phyloP scores from a whole-genome alignment of 2,888 invertebrate species.

The Tubulanus polymorphus region DNA sequence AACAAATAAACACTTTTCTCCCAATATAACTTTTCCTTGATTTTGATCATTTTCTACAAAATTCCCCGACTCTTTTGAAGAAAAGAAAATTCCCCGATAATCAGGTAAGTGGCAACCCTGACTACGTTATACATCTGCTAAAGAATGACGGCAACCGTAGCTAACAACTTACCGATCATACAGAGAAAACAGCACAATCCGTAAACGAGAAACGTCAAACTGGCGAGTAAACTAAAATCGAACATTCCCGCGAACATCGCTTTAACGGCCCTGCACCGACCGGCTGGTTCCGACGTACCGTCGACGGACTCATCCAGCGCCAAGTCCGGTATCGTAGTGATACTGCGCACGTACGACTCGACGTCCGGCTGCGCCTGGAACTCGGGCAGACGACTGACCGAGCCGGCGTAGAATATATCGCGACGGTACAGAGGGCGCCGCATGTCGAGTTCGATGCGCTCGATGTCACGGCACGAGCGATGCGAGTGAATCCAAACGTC shows the following conservation, averaged over 20 bases:
- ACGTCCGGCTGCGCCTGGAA: conserved; percentile 85
- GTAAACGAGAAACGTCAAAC: conserved; percentile 69
- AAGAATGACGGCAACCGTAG: no score
- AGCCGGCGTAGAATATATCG: conserved; percentile 96
- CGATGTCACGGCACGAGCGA: background rate
- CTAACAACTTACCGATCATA: conserved; percentile 38
- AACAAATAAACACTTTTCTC: no score
- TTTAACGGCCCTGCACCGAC: conserved; percentile 22
- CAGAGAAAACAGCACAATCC: conserved; percentile 40
- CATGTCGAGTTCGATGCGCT: conserved; percentile 6
- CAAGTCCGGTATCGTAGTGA: conserved; percentile 63
- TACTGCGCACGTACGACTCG: conserved; percentile 82
- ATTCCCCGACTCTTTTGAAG: no score
- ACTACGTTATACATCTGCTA: no score
- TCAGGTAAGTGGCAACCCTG: no score
- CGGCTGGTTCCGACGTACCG: background rate
- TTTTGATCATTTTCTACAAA: no score
- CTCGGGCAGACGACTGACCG: conserved; percentile 85
- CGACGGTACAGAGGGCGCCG: conserved; percentile 78
- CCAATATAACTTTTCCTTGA: no score
- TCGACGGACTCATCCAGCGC: conserved; percentile 5
- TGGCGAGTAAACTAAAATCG: conserved; percentile 77
- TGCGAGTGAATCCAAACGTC: background rate
- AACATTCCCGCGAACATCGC: conserved; percentile 61
- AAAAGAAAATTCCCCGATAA: no score